These are phyloP conservation scores for Whitmania pigra DNA, from an alignment of 1,140 invertebrate genomes.

Conservation along the genomic window DNA sequence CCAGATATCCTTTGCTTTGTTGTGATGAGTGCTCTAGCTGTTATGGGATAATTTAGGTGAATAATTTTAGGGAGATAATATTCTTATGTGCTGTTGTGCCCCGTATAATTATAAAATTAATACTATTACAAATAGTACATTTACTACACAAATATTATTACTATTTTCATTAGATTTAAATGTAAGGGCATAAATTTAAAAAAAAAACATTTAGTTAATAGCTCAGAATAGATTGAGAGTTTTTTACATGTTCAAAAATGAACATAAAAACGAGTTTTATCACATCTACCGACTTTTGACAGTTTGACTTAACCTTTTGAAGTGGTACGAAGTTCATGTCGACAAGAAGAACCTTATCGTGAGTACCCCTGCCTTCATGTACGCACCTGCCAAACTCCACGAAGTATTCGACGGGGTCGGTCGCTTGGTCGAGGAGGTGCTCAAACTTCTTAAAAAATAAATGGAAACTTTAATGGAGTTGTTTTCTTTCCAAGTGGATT, in stretches of 20 bases:
- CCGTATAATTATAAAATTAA: too few relatives aligned
- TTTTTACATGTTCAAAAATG: background rate
- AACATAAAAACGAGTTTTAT: too few relatives aligned
- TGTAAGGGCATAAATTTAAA: too few relatives aligned
- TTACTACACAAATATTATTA: too few relatives aligned
- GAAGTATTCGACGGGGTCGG: slow-evolving; percentile 50
- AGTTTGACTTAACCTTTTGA: background rate
- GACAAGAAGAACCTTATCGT: slow-evolving; percentile 48
- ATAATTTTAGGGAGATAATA: background rate
- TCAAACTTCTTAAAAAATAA: slow-evolving; percentile 31
- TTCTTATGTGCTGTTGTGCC: too few relatives aligned
- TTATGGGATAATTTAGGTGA: too few relatives aligned
- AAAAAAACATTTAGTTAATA: too few relatives aligned
- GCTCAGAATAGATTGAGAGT: background rate
- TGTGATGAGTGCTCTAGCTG: background rate
- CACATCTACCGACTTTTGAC: too few relatives aligned
- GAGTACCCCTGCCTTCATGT: slow-evolving; percentile 52
- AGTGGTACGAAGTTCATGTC: slow-evolving; percentile 41
- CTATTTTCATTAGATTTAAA: too few relatives aligned
- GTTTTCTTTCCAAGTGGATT: too few relatives aligned
- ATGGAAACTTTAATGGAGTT: too few relatives aligned
- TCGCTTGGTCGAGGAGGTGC: slow-evolving; percentile 43
- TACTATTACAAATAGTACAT: too few relatives aligned
- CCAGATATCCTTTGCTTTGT: slow-evolving; percentile 36
- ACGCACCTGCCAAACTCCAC: slow-evolving; percentile 43